phyloP scores from a whole-genome alignment of 2,888 invertebrate species.

The Chymomyza fuscimana region DNA sequence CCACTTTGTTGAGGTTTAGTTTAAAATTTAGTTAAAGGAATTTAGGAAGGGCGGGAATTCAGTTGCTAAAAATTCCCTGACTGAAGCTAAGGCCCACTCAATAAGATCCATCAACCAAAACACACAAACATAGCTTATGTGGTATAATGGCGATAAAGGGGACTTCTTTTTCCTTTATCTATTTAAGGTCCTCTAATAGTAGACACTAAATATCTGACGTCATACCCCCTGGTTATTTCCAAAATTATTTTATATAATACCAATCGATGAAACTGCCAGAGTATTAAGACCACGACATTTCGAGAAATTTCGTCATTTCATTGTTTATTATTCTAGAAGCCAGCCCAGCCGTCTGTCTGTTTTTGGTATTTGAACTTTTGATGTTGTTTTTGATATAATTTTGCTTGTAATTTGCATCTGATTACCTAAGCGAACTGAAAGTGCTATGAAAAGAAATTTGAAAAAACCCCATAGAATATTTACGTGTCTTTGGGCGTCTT shows the following conservation, averaged over 20 bases:
- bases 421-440: neutral
- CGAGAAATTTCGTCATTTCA: neutral
- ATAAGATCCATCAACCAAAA: too few species aligned
- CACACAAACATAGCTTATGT: too few species aligned
- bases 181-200: too few species aligned
- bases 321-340: neutral
- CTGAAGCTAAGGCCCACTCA: too few species aligned
- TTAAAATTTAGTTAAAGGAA: too few species aligned
- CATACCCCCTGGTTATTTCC: too few species aligned
- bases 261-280: neutral
- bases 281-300: neutral
- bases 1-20: too few species aligned
- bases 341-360: neutral
- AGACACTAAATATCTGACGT: too few species aligned
- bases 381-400: neutral
- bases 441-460: neutral
- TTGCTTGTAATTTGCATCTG: neutral
- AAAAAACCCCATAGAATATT: neutral
- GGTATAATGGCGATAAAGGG: too few species aligned
- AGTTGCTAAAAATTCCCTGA: too few species aligned
- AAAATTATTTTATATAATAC: neutral
- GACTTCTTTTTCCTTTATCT: too few species aligned
- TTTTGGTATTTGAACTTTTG: constrained; percentile 3
- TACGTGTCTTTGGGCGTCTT: neutral
- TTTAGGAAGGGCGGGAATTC: too few species aligned